A percentile compares a stretch with the other conserved stretches of the same genome.
Evolutionary conservation across 2,888 invertebrate species (phyloP).

Genomic region (Thymelicus acteon): DNA sequence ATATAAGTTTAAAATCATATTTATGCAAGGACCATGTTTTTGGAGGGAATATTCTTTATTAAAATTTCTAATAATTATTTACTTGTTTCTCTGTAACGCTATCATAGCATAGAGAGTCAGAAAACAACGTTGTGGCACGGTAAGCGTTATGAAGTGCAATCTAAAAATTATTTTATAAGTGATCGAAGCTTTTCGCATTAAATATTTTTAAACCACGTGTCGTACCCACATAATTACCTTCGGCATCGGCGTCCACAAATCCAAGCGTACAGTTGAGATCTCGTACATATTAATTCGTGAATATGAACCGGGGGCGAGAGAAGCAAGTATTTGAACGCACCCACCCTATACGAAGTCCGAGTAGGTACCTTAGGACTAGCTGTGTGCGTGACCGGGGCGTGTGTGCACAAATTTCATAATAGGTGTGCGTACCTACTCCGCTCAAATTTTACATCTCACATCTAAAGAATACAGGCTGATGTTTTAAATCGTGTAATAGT

Average conservation of each 20-base stretch:
- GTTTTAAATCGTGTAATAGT: constrained; percentile 13
- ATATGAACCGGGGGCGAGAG: constrained; percentile 76
- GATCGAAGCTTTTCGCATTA: constrained; percentile 9
- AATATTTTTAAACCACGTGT: constrained; percentile 30
- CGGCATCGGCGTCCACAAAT: constrained; percentile 66
- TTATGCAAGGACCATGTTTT: too few relatives aligned
- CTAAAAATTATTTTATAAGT: background rate
- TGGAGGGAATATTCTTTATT: too few relatives aligned
- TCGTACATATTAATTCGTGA: constrained; percentile 80
- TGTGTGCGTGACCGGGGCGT: constrained; percentile 59
- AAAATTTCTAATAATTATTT: too few relatives aligned
- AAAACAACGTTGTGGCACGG: too few relatives aligned
- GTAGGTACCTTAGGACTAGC: constrained; percentile 50
- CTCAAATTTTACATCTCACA: constrained; percentile 84
- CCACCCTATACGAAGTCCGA: constrained; percentile 67
- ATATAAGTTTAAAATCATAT: too few relatives aligned
- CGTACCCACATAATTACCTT: constrained; percentile 57
- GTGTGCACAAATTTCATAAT: constrained; percentile 80
- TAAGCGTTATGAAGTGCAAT: too few relatives aligned
- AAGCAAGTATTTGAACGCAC: constrained; percentile 71
- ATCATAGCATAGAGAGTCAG: too few relatives aligned
- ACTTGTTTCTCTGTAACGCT: too few relatives aligned
- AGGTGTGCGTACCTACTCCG: constrained; percentile 73
- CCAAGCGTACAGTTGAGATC: constrained; percentile 71
- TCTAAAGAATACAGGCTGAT: constrained; percentile 68